Evolutionary conservation across 1,140 invertebrate species (phyloP), one percentile per base, ranked within the genome.

Genomic region (Bathynomus jamesi): DNA sequence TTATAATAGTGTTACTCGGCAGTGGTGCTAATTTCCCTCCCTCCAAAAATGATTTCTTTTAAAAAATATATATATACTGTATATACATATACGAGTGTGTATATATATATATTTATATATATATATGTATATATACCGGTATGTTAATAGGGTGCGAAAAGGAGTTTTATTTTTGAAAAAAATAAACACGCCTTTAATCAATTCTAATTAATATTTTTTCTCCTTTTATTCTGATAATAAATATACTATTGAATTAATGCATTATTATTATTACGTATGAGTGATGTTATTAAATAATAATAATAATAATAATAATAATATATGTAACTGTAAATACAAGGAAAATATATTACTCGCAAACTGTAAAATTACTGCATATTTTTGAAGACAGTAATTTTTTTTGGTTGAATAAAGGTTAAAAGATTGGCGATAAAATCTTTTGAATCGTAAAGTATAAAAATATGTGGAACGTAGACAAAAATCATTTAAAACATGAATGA

Each of bases 61-160:
- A n/a, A n/a, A 11, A 62, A 10, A 63, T 63, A 63, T 3, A 63
- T 63, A 63, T 63, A 63, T 63, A 63, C 27, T 63, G 2, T 63
- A 63, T 63, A 63, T 63, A 63, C 27, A 63, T 63, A 28, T 63
- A 63, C 27, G 27, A 21, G 27, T 63, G 27, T 63, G 24, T 63
- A 63, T 63, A 63, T 63, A 63, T 63, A 63, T 63, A 63, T 63
- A 27, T 63, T 21, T 3, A 63, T 63, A 27, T 63, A 63, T 63
- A 63, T 63, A 27, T 63, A 63, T 63, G 27, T 63, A 63, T 28
- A 63, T 63, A 63, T 63, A 63, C 24, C 8, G 8, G 10, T 62
- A 62, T 62, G 24, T 62, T 10, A 8, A 62, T 62, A 62, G 10
- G 25, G 32, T 17, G 7, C 7, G 7, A 40, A 40, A 40, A 40